These are phyloP conservation scores for Dicerorhinus sumatrensis DNA, from an alignment of 2,113 vertebrate species.

Conservation along the genomic window DNA sequence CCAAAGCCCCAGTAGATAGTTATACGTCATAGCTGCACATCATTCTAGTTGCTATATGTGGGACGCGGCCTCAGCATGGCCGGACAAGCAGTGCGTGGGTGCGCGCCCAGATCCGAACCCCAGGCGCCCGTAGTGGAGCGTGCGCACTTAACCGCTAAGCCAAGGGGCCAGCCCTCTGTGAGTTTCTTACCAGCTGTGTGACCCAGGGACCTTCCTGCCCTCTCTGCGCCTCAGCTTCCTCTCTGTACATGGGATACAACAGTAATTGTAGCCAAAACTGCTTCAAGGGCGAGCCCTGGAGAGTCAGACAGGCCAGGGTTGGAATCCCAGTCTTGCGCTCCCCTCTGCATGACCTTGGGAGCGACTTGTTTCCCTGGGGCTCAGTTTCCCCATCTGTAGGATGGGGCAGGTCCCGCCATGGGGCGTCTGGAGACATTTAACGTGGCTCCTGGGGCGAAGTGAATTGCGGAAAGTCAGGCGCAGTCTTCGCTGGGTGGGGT, in stretches of 20 bases:
- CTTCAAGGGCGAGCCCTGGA: neutral
- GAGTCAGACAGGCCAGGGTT: neutral
- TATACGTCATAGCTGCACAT: no score
- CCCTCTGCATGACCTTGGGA: neutral
- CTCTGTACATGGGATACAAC: neutral
- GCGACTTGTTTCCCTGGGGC: neutral
- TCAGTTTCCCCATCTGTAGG: slow-evolving; percentile 73
- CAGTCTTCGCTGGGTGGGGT: no score
- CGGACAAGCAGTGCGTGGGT: no score
- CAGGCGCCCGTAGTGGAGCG: no score
- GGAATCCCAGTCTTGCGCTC: neutral
- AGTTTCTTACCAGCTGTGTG: neutral
- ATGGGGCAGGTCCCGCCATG: neutral
- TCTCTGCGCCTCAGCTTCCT: neutral
- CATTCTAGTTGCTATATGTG: no score
- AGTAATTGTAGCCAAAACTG: neutral
- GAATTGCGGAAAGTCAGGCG: neutral
- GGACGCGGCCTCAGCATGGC: no score
- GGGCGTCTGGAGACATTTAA: neutral
- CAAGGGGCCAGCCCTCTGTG: neutral
- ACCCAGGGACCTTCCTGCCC: neutral
- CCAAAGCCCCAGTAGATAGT: no score
- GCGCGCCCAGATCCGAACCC: no score
- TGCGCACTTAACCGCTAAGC: no score
- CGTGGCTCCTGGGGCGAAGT: neutral